Conservation (phyloP, 2,797 vertebrate species). For the Pachyuromys duprasi region DNA sequence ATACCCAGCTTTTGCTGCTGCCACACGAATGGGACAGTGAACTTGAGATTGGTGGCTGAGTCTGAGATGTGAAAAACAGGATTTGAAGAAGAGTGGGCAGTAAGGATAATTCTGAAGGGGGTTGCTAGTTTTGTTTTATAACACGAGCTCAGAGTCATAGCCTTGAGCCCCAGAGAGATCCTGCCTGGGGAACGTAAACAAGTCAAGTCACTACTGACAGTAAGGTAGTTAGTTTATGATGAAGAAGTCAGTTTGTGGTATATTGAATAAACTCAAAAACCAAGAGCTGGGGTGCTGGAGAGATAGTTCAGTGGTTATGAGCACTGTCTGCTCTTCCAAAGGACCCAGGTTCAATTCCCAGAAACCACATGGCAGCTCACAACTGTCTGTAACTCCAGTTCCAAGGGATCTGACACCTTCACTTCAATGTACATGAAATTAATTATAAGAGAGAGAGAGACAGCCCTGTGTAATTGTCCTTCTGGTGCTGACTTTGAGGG, state of each 20-base stretch:
- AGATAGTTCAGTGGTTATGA: too few species aligned
- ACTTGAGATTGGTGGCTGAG: background rate
- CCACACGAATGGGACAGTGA: background rate
- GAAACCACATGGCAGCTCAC: too few species aligned
- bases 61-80: background rate
- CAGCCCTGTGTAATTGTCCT: background rate
- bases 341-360: too few species aligned
- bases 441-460: background rate
- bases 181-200: constrained; percentile 3
- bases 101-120: background rate
- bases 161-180: background rate
- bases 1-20: background rate
- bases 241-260: background rate
- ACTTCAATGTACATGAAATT: too few species aligned
- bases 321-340: too few species aligned
- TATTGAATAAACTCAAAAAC: constrained; percentile 32
- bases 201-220: background rate
- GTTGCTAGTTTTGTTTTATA: background rate
- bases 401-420: too few species aligned
- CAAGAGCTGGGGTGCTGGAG: background rate
- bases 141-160: background rate
- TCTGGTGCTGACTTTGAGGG: background rate
- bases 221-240: background rate
- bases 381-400: too few species aligned
- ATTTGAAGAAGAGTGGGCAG: background rate